Evolutionary conservation across 2,888 invertebrate species (phyloP).

Genomic region (Hypomecis atomaria): DNA sequence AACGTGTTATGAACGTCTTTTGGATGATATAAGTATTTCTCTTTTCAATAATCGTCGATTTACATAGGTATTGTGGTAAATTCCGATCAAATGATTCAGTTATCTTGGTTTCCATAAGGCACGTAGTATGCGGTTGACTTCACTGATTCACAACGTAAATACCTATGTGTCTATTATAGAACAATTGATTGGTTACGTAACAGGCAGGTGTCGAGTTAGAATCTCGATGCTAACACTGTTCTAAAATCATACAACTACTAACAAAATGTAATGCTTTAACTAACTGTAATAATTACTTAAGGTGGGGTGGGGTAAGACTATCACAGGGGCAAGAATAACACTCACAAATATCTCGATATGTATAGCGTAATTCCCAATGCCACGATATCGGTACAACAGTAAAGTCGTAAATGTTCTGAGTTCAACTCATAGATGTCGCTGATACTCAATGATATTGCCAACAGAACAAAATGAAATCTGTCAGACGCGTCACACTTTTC

Average conservation of each 20-base stretch:
- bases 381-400: too few species aligned
- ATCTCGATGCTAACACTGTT: conserved; percentile 8
- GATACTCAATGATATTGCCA: too few species aligned
- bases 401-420: too few species aligned
- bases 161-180: conserved; percentile 1
- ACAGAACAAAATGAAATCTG: too few species aligned
- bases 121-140: conserved; percentile 12
- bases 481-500: too few species aligned
- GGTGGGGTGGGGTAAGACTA: too few species aligned
- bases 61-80: conserved; percentile 8
- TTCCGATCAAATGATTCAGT: conserved; percentile 25
- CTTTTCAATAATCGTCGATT: conserved; percentile 1
- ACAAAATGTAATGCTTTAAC: too few species aligned
- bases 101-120: conserved; percentile 10
- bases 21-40: background rate
- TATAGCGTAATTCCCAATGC: too few species aligned
- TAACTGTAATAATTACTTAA: too few species aligned
- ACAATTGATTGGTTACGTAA: conserved; percentile 21
- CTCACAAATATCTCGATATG: too few species aligned
- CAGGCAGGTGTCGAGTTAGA: conserved; percentile 24
- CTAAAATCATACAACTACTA: background rate
- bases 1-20: background rate
- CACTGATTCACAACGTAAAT: conserved; percentile 20
- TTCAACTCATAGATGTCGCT: too few species aligned
- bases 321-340: too few species aligned